These are phyloP conservation scores for Pararge aegeria DNA, from an alignment of 1,140 invertebrate genomes.

Conservation along the genomic window DNA sequence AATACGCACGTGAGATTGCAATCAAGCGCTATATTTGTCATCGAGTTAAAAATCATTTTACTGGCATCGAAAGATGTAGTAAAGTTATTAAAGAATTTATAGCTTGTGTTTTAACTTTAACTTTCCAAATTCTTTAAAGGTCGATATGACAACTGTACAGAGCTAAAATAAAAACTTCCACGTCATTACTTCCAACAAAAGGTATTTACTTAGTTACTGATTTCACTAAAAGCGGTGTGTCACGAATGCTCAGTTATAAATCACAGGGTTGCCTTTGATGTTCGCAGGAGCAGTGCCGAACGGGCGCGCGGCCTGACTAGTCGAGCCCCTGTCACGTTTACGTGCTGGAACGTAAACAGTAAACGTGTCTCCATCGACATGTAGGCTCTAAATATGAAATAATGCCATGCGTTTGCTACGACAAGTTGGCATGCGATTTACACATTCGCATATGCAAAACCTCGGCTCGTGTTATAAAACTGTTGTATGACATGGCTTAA, in stretches of 20 bases:
- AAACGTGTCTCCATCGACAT: slow-evolving; percentile 35
- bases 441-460: slow-evolving; percentile 29
- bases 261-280: slow-evolving; percentile 51
- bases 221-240: slow-evolving; percentile 53
- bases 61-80: too few species aligned
- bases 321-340: slow-evolving; percentile 20
- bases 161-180: slow-evolving; percentile 32
- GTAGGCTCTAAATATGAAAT: slow-evolving; percentile 31
- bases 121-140: slow-evolving; percentile 11
- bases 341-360: slow-evolving; percentile 27
- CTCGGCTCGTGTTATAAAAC: neutral
- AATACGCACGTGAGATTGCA: too few species aligned
- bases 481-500: slow-evolving; percentile 4
- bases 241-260: slow-evolving; percentile 64
- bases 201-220: slow-evolving; percentile 57
- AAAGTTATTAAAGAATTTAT: too few species aligned
- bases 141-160: slow-evolving; percentile 23
- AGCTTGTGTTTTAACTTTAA: too few species aligned
- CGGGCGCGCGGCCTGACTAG: slow-evolving; percentile 44
- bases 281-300: slow-evolving; percentile 49
- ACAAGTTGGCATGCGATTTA: slow-evolving; percentile 48
- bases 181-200: slow-evolving; percentile 40
- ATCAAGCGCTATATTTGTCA: too few species aligned
- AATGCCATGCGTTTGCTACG: slow-evolving; percentile 31
- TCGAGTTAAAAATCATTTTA: too few species aligned